A percentile compares a stretch with the other conserved stretches of the same genome.
These are phyloP conservation scores for Rhingia campestris DNA, from an alignment of 2,888 invertebrate genomes.

Conservation along the genomic window DNA sequence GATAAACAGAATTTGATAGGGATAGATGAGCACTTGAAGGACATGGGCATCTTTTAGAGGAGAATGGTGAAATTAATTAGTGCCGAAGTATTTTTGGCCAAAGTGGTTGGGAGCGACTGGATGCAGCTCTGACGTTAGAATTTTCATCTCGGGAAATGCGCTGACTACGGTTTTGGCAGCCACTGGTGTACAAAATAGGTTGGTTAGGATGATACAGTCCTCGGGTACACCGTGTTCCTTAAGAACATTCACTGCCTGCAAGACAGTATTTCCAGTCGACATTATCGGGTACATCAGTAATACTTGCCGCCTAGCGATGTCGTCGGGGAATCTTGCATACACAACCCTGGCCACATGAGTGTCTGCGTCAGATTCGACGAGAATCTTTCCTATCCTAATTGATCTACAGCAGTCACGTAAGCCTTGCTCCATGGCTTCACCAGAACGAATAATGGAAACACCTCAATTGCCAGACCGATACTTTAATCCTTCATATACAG, in stretches of 20 bases:
- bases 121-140: constrained; percentile 97
- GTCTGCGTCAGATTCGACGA: constrained; percentile 97
- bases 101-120: constrained; percentile 98
- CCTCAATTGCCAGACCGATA: constrained; percentile 99
- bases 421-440: constrained; percentile 98
- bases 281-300: constrained; percentile 99
- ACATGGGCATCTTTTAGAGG: constrained; percentile 38
- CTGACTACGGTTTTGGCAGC: constrained; percentile 92
- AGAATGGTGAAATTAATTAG: constrained; percentile 86
- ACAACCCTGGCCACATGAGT: constrained; percentile 98
- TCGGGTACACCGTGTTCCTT: constrained; percentile 97
- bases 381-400: constrained; percentile 98
- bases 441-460: constrained; percentile 96
- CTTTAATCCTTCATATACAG: constrained; percentile 94
- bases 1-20: neutral
- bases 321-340: constrained; percentile 98
- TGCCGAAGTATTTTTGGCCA: constrained; percentile 99
- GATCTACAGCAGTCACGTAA: constrained; percentile 98
- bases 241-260: constrained; percentile 95
- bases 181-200: constrained; percentile 97
- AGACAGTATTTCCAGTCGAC: constrained; percentile 98
- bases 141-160: constrained; percentile 95
- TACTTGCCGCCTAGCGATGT: constrained; percentile 93
- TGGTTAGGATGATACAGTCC: constrained; percentile 97
- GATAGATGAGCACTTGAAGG: constrained; percentile 24